Percentiles rank a stretch among this genome's conserved stretches.
phyloP scores from a whole-genome alignment of 2,113 vertebrate species.

The Platanista minor region DNA sequence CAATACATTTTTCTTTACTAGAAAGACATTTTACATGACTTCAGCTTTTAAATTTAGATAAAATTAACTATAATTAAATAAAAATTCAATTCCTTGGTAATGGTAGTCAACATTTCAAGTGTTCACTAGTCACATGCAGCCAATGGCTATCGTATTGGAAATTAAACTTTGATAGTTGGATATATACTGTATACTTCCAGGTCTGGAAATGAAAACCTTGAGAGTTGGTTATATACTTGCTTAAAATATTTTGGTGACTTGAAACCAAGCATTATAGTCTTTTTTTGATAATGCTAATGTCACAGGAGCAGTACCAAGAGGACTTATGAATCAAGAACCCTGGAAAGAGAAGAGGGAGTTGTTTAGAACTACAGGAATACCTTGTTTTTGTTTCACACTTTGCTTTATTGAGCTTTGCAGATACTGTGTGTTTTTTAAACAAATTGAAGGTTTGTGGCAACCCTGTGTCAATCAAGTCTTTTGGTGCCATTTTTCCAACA shows the following conservation, averaged over 20 bases:
- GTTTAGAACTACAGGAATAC: neutral
- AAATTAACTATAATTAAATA: conserved; percentile 4
- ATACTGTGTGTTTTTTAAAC: neutral
- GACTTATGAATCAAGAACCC: neutral
- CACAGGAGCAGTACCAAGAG: neutral
- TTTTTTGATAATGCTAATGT: neutral
- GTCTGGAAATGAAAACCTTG: neutral
- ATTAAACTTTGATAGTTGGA: neutral
- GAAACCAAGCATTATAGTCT: neutral
- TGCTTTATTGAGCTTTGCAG: neutral
- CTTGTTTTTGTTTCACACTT: neutral
- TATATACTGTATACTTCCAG: neutral
- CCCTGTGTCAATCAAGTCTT: neutral
- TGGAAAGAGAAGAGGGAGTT: neutral
- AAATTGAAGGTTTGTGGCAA: neutral
- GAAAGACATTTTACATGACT: neutral
- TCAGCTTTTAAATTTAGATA: neutral
- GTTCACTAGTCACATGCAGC: neutral
- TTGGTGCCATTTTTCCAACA: neutral
- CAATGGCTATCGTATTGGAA: neutral
- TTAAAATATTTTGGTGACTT: conserved; percentile 10
- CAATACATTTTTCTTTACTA: neutral
- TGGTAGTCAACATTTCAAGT: neutral
- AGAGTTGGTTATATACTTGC: neutral
- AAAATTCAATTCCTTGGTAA: neutral